phyloP scores from a whole-genome alignment of 2,888 invertebrate genomes.

The Antitype chi region DNA sequence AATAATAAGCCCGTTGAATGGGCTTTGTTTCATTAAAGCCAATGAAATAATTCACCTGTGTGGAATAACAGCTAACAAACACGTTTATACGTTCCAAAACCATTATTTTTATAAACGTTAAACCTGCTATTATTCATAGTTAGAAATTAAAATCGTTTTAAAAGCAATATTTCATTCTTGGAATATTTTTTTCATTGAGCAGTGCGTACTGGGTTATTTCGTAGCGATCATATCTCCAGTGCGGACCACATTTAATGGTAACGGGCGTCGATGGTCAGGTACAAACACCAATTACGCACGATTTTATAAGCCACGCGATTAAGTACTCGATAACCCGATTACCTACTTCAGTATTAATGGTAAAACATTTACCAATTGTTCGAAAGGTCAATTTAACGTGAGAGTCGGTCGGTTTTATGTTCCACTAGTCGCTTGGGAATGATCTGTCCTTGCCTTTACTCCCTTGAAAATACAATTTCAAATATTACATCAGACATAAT shows the following conservation, averaged over 20 bases:
- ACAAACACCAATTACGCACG: slow-evolving; percentile 67
- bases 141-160: slow-evolving; percentile 51
- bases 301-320: slow-evolving; percentile 63
- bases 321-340: slow-evolving; percentile 65
- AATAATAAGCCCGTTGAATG: slow-evolving; percentile 56
- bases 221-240: slow-evolving; percentile 59
- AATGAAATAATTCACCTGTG: slow-evolving; percentile 34
- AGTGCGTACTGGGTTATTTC: slow-evolving; percentile 46
- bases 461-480: slow-evolving; percentile 47
- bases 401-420: slow-evolving; percentile 51
- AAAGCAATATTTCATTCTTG: slow-evolving; percentile 59
- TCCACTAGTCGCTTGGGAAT: slow-evolving; percentile 50
- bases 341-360: slow-evolving; percentile 63
- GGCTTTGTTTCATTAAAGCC: slow-evolving; percentile 56
- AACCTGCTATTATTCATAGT: slow-evolving; percentile 17
- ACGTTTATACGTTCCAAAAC: slow-evolving; percentile 4
- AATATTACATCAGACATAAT: slow-evolving; percentile 42
- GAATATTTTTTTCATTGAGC: slow-evolving; percentile 56
- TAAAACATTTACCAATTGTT: slow-evolving; percentile 63
- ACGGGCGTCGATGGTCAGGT: slow-evolving; percentile 60
- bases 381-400: slow-evolving; percentile 64
- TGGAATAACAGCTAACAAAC: slow-evolving; percentile 12
- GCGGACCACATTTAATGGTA: slow-evolving; percentile 66
- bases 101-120: slow-evolving; percentile 13
- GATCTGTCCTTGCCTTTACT: slow-evolving; percentile 49